phyloP scores from a whole-genome alignment of 2,888 invertebrate species.

The Brachynemurus nebulosus region DNA sequence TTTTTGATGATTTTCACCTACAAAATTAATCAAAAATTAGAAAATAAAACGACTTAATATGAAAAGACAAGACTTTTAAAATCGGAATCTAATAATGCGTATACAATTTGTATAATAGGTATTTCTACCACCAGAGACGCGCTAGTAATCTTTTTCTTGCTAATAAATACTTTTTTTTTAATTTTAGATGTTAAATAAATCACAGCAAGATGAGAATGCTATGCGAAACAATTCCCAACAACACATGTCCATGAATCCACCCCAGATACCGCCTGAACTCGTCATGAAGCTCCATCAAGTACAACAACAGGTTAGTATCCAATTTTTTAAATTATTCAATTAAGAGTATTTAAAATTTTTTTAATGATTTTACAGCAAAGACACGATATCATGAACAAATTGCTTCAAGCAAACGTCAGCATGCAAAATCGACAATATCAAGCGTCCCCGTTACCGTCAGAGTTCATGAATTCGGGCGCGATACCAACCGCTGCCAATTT shows the following conservation, averaged over 20 bases:
- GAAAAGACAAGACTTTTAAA: too few relatives aligned
- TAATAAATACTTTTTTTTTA: background rate
- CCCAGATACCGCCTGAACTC: conserved; percentile 27
- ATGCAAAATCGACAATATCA: conserved; percentile 17
- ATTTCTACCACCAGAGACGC: too few relatives aligned
- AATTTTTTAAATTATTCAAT: background rate
- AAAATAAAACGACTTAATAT: too few relatives aligned
- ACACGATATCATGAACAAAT: conserved; percentile 30
- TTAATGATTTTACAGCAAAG: conserved; percentile 22
- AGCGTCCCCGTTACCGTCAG: conserved; percentile 29
- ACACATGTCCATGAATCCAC: conserved; percentile 4
- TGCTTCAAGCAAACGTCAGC: conserved; percentile 24
- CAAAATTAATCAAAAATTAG: too few relatives aligned
- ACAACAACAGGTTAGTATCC: conserved; percentile 25
- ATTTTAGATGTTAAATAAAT: conserved; percentile 43
- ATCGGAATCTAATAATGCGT: too few relatives aligned
- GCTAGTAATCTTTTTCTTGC: too few relatives aligned
- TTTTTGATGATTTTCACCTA: too few relatives aligned
- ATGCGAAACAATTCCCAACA: conserved; percentile 10
- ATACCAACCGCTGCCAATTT: conserved; percentile 37
- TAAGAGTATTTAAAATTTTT: background rate
- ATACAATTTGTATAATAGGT: too few relatives aligned
- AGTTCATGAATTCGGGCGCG: conserved; percentile 32
- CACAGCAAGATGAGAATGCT: conserved; percentile 30
- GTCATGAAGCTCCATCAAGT: conserved; percentile 38